These are phyloP conservation scores for Monopterus albus DNA, from an alignment of 2,113 vertebrate genomes.

Conservation along the genomic window DNA sequence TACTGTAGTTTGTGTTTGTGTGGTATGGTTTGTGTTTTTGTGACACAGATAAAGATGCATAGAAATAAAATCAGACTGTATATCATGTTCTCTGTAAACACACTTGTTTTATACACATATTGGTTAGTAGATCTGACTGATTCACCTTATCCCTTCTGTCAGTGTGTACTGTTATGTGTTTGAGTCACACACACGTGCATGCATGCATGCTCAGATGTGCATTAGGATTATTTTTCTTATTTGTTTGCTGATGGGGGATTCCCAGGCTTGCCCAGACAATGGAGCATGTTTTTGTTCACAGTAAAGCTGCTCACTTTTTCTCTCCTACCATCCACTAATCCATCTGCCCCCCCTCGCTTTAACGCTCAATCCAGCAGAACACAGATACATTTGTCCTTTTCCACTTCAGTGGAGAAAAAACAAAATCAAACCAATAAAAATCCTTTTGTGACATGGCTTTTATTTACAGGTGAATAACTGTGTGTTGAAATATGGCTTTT, in stretches of 20 bases:
- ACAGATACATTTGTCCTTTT: conserved; percentile 37
- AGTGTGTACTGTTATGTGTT: conserved; percentile 17
- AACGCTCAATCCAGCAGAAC: conserved; percentile 19
- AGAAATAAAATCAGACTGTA: conserved; percentile 6
- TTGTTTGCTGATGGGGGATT: conserved; percentile 60
- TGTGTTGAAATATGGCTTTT: no score
- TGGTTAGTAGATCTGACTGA: no score
- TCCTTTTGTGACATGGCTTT: conserved; percentile 27
- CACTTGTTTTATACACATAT: no score
- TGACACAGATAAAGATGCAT: conserved; percentile 7
- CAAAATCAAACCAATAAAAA: conserved; percentile 42
- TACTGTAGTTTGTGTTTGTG: no score
- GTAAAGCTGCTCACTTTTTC: conserved; percentile 47
- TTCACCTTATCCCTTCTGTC: no score
- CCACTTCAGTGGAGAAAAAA: conserved; percentile 26
- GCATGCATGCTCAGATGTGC: not conserved
- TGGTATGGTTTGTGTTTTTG: conserved; percentile 4
- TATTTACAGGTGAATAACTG: not conserved
- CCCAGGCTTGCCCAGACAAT: conserved; percentile 59
- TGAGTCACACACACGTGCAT: conserved; percentile 2
- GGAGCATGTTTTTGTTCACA: conserved; percentile 52
- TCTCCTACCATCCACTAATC: conserved; percentile 32
- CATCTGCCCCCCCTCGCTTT: conserved; percentile 30
- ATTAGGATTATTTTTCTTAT: conserved; percentile 45
- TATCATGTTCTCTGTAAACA: no score